phyloP scores from a whole-genome alignment of 2,797 vertebrate genomes.

The Oreochromis grahami region DNA sequence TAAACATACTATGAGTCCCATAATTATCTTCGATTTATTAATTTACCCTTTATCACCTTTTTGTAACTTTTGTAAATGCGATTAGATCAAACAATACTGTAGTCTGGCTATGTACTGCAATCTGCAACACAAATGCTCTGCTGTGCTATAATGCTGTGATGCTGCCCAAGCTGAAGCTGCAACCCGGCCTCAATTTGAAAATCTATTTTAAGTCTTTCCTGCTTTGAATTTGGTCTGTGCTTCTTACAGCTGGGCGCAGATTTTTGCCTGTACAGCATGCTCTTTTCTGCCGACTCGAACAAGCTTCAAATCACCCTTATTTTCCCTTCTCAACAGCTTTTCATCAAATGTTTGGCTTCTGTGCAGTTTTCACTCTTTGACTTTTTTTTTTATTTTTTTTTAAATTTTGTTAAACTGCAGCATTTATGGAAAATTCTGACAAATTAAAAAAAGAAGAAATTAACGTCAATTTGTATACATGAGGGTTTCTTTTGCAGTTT shows the following conservation, averaged over 20 bases:
- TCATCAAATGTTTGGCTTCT: neutral
- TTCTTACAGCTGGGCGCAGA: neutral
- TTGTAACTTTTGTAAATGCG: neutral
- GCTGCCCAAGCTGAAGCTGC: neutral
- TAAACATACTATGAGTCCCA: neutral
- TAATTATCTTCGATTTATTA: neutral
- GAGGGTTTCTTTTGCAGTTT: neutral
- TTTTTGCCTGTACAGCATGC: neutral
- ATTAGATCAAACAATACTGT: neutral
- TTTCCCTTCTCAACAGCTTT: neutral
- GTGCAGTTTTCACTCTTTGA: neutral
- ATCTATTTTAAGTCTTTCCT: neutral
- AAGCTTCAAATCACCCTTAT: neutral
- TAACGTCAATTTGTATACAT: neutral
- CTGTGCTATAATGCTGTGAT: neutral
- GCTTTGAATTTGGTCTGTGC: neutral
- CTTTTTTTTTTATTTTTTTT: neutral
- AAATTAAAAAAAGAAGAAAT: neutral
- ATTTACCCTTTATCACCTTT: neutral
- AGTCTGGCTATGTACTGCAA: neutral
- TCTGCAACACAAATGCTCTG: neutral
- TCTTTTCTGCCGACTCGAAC: neutral
- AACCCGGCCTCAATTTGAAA: accelerated
- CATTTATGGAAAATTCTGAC: neutral
- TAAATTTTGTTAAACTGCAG: accelerated